These are phyloP conservation scores for Meiosimyza decipiens DNA, from an alignment of 2,888 invertebrate species.

Conservation along the genomic window DNA sequence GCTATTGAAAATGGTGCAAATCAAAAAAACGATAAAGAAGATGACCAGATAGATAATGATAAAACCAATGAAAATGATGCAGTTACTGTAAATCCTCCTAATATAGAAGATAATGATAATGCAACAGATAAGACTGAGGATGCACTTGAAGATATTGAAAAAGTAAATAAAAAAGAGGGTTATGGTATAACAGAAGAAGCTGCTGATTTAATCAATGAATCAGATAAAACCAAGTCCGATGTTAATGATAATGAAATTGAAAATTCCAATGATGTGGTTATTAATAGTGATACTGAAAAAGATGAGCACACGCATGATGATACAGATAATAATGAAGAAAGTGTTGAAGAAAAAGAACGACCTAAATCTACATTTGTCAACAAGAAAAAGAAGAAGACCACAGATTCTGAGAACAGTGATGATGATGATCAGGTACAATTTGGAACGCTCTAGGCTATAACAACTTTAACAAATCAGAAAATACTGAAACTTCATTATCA, in stretches of 20 bases:
- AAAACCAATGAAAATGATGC: slow-evolving; percentile 26
- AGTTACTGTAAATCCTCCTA: slow-evolving; percentile 30
- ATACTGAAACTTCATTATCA: not conserved
- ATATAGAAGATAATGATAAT: slow-evolving; percentile 36
- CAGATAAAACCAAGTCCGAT: slow-evolving; percentile 1
- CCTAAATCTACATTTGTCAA: not conserved
- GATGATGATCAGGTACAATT: slow-evolving; percentile 66
- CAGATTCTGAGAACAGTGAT: slow-evolving; percentile 38
- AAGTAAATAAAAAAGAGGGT: slow-evolving; percentile 33
- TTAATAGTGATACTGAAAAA: slow-evolving; percentile 14
- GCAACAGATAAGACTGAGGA: slow-evolving; percentile 41
- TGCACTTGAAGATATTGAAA: slow-evolving; percentile 41
- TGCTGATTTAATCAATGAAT: not conserved
- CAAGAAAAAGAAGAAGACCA: not conserved
- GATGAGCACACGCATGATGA: not conserved
- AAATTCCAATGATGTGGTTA: not conserved
- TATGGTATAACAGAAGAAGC: slow-evolving; percentile 23
- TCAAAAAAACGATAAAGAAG: slow-evolving; percentile 1
- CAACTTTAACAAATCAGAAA: slow-evolving; percentile 29
- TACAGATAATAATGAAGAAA: slow-evolving; percentile 19
- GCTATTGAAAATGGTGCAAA: slow-evolving; percentile 1
- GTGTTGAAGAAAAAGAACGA: not conserved
- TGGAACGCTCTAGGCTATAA: slow-evolving; percentile 61
- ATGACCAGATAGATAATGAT: slow-evolving; percentile 31
- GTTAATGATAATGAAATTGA: slow-evolving; percentile 33